Evolutionary conservation across 2,888 invertebrate genomes (phyloP).

Genomic region (Dicycla oo): DNA sequence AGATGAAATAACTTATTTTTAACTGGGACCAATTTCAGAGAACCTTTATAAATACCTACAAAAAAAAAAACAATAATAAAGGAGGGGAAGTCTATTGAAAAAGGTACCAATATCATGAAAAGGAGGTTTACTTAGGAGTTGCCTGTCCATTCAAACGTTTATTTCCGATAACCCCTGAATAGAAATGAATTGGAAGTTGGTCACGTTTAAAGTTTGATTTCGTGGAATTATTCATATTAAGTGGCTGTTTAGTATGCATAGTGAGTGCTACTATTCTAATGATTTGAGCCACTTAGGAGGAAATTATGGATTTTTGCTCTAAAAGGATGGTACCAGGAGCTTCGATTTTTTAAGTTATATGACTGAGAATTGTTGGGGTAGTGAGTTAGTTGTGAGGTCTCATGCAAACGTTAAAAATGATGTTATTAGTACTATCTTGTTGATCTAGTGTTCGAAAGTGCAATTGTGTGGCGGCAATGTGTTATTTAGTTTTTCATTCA

Average conservation of each 20-base stretch:
- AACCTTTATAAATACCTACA: not conserved
- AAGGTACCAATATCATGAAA: conserved; percentile 8
- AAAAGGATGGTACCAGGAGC: not conserved
- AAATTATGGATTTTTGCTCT: conserved; percentile 15
- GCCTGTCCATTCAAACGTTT: conserved; percentile 40
- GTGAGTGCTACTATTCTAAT: conserved; percentile 11
- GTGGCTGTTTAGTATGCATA: conserved; percentile 35
- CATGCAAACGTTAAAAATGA: not conserved
- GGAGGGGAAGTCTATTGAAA: not conserved
- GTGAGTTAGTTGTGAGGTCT: not conserved
- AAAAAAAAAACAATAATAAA: conserved; percentile 3
- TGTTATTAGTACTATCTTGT: too few species aligned
- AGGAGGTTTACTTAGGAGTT: conserved; percentile 24
- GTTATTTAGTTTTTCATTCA: not conserved
- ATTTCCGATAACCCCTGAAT: conserved; percentile 25
- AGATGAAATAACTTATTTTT: not conserved
- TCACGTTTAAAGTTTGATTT: conserved; percentile 43
- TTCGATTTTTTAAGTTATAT: not conserved
- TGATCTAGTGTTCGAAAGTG: too few species aligned
- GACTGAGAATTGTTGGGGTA: not conserved
- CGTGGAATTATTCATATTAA: conserved; percentile 35
- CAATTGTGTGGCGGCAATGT: too few species aligned
- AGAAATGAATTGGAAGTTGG: conserved; percentile 39
- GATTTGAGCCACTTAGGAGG: conserved; percentile 15
- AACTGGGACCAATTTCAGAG: not conserved